A percentile compares a stretch with the other conserved stretches of the same genome.
Conservation (phyloP, 2,797 vertebrate genomes). For the Sorex maritimensis region DNA sequence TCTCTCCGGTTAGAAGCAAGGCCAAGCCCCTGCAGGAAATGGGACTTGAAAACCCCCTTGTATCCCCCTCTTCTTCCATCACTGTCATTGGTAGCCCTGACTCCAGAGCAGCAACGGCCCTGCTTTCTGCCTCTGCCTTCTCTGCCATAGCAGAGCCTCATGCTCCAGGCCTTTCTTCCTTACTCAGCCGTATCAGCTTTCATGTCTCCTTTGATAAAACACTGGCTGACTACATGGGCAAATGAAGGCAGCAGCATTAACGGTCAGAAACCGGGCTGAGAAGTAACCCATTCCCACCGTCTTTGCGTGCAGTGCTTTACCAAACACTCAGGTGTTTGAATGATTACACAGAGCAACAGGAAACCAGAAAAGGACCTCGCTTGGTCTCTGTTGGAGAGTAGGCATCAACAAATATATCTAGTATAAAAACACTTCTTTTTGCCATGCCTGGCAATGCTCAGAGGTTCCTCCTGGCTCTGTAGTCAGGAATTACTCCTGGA, state of each 20-base stretch:
- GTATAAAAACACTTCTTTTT: no score
- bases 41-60: not conserved
- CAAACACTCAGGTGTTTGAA: not conserved
- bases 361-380: not conserved
- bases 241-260: not conserved
- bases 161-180: not conserved
- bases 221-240: not conserved
- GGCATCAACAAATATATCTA: slow-evolving; percentile 45
- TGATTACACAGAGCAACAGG: not conserved
- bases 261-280: not conserved
- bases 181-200: not conserved
- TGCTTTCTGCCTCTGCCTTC: fast-evolving
- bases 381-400: not conserved
- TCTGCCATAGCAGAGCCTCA: not conserved
- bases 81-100: not conserved
- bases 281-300: not conserved
- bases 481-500: no score
- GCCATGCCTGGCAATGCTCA: no score
- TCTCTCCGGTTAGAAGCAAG: not conserved
- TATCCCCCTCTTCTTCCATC: not conserved
- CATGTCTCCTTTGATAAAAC: not conserved
- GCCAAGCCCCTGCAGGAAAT: not conserved
- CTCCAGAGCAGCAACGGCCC: not conserved
- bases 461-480: no score
- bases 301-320: not conserved